A percentile compares a stretch with the other conserved stretches of the same genome.
phyloP scores from a whole-genome alignment of 2,888 invertebrate species.

The Drosophila histrio region DNA sequence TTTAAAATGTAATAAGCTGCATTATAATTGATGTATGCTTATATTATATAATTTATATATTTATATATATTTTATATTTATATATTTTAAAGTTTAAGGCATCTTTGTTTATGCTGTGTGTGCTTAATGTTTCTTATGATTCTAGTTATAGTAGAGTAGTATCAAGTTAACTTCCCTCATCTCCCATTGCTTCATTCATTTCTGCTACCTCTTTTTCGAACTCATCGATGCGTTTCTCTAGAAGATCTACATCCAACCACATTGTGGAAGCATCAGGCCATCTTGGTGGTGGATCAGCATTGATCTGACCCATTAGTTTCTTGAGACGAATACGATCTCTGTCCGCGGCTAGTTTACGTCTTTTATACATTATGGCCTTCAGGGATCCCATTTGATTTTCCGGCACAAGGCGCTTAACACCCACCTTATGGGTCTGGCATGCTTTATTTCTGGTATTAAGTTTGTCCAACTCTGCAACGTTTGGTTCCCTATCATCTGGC shows the following conservation, averaged over 20 bases:
- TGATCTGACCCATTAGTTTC: slow-evolving; percentile 23
- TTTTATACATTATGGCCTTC: neutral
- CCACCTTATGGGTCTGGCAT: neutral
- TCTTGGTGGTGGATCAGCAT: slow-evolving; percentile 49
- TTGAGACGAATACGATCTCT: slow-evolving; percentile 16
- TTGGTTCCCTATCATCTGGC: neutral
- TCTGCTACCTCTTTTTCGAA: slow-evolving; percentile 5
- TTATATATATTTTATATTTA: no score
- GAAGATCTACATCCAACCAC: slow-evolving; percentile 48
- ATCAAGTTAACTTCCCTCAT: no score
- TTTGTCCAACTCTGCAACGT: neutral
- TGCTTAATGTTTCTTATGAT: no score
- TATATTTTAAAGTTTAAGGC: no score
- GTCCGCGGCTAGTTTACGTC: neutral
- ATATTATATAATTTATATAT: no score
- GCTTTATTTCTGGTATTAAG: neutral
- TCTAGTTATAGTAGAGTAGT: no score
- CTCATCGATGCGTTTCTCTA: slow-evolving; percentile 41
- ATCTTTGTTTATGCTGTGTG: no score
- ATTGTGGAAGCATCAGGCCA: slow-evolving; percentile 44
- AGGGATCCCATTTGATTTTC: neutral
- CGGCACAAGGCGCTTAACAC: neutral
- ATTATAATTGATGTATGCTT: no score
- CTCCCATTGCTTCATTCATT: neutral
- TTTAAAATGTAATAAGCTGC: no score